Base-by-base conservation (phyloP, 2,113 vertebrate species). In the Chrysochloris asiatica region DNA sequence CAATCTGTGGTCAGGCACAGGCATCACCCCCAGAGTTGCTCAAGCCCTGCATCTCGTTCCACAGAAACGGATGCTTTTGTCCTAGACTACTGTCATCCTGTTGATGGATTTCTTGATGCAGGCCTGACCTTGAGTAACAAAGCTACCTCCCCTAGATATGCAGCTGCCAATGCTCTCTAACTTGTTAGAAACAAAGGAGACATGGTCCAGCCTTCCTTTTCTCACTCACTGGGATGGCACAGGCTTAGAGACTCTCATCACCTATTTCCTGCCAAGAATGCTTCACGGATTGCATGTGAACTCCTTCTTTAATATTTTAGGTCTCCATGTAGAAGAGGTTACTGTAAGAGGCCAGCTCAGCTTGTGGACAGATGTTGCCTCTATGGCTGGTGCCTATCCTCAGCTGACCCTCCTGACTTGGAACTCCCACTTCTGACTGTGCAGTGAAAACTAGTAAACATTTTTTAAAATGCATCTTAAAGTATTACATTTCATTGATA, bases 121-220 rank as follows among this genome's bases (percentile, higher is more conserved):
- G 75, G 54, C 77, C 59, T 85, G 87, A 90, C 79, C 95, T 90
- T 88, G 90, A 63, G 45, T 13, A 28, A 52, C 48, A 83, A 54
- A n/a, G 47, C 52, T 41, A 8, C 78, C 79, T 88, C 80, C 69
- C 59, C 3, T 67, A 71, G 88, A 78, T 48, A 48, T 1, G n/a
- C 61, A 41, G 26, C 72, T 88, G 59, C 36, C 67, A n/a, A 28
- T 61, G 11, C 41, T 83, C 50, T 71, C 59, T 45, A 28, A 56
- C 54, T 1, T 47, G 43, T 24, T 14, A 67, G 28, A 61, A 90
- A 90, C 65, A 89, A 24, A 38, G 45, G 1, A 47, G 56, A 75
- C 56, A n/a, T 26, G 65, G 30, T 30, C 22, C 56, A 22, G 54
- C 8, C 56, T 65, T 85, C 30, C 22, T 6, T 38, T n/a, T 65